Conservation (phyloP, 2,113 vertebrate species). For the Rana temporaria region DNA sequence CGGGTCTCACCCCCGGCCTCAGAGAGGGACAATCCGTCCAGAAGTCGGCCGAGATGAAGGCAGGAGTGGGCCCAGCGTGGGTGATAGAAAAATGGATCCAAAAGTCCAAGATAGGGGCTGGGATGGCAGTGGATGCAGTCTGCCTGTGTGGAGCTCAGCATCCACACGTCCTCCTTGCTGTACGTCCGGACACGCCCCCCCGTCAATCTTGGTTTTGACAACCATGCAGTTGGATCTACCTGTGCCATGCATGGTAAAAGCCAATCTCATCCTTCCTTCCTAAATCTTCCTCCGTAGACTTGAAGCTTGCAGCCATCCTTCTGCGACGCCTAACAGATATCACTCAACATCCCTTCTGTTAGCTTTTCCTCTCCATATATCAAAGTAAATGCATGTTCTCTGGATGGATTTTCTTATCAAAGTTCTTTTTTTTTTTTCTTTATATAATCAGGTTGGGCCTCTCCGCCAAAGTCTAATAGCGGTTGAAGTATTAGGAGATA, state of each 20-base stretch:
- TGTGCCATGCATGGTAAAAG: background rate
- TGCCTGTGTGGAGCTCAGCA: too few species aligned
- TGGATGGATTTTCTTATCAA: conserved; percentile 39
- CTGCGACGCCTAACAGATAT: background rate
- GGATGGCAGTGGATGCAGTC: too few species aligned
- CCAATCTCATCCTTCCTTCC: background rate
- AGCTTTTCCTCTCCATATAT: conserved; percentile 24
- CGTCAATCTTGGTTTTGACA: too few species aligned
- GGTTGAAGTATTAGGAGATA: conserved; percentile 37
- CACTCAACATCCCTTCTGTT: conserved; percentile 1
- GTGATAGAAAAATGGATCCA: too few species aligned
- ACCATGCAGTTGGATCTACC: background rate
- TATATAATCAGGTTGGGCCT: conserved; percentile 23
- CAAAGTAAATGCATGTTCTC: conserved; percentile 30
- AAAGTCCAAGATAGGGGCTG: too few species aligned
- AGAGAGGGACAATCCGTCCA: too few species aligned
- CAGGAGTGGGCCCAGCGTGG: too few species aligned
- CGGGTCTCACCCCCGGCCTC: too few species aligned
- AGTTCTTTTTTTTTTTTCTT: conserved; percentile 14
- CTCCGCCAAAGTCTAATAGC: conserved; percentile 27
- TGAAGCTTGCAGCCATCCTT: background rate
- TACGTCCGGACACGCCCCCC: too few species aligned
- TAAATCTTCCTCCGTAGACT: background rate
- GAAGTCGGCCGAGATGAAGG: too few species aligned
- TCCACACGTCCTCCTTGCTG: too few species aligned